Evolutionary conservation across 2,888 invertebrate genomes (phyloP).

Genomic region (Nomada hirtipes): DNA sequence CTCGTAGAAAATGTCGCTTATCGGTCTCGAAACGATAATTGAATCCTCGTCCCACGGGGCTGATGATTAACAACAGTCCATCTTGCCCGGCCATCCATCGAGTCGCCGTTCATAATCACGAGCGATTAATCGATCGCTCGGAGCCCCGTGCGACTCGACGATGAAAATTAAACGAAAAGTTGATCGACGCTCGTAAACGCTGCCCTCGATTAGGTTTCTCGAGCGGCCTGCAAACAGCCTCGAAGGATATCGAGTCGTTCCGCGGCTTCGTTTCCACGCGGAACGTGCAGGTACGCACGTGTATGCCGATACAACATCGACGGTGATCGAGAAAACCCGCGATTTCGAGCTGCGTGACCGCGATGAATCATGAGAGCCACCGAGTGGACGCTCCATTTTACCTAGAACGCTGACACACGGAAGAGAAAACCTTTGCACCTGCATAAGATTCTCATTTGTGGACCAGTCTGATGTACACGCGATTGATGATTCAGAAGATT

Average conservation of each 20-base stretch:
- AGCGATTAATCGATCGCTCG: slow-evolving; percentile 34
- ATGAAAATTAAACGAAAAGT: slow-evolving; percentile 33
- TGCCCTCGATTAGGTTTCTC: slow-evolving; percentile 18
- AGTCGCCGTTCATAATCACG: slow-evolving; percentile 9
- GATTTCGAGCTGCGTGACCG: slow-evolving; percentile 24
- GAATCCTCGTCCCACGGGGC: slow-evolving; percentile 7
- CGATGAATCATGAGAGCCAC: slow-evolving; percentile 42
- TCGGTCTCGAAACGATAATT: slow-evolving; percentile 21
- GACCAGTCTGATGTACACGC: no score
- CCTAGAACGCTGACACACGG: slow-evolving; percentile 3
- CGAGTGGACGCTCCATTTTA: slow-evolving; percentile 6
- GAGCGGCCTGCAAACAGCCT: slow-evolving; percentile 10
- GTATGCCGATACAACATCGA: slow-evolving; percentile 6
- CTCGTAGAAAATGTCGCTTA: not conserved
- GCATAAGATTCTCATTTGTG: no score
- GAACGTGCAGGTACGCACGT: slow-evolving; percentile 20
- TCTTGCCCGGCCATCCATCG: slow-evolving; percentile 22
- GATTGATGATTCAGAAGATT: no score
- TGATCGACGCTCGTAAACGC: slow-evolving; percentile 16
- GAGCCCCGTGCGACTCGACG: slow-evolving; percentile 7
- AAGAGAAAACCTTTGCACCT: not conserved
- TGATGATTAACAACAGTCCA: slow-evolving; percentile 20
- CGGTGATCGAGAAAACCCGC: slow-evolving; percentile 23
- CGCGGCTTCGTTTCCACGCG: slow-evolving; percentile 1
- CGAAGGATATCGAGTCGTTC: slow-evolving; percentile 14